phyloP scores from a whole-genome alignment of 2,797 vertebrate species.

The Arrhamphus sclerolepis region DNA sequence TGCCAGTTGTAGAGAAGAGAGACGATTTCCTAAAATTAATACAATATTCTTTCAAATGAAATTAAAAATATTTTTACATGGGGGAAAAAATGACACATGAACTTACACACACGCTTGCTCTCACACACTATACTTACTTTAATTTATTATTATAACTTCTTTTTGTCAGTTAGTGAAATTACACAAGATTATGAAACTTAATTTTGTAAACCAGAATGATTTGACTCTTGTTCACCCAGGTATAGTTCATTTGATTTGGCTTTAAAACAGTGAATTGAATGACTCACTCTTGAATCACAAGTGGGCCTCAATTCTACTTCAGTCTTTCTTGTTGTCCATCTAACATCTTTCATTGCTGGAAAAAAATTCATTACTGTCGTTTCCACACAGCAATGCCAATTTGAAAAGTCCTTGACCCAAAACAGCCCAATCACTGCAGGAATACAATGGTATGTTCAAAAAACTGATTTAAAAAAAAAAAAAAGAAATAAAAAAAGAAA shows the following conservation, averaged over 20 bases:
- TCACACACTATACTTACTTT: neutral
- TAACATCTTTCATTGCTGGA: slow-evolving; percentile 46
- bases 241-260: slow-evolving; percentile 38
- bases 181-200: slow-evolving; percentile 30
- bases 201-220: slow-evolving; percentile 41
- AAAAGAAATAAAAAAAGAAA: slow-evolving; percentile 18
- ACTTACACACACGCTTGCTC: neutral
- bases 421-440: slow-evolving; percentile 47
- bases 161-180: slow-evolving; percentile 37
- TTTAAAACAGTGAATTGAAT: slow-evolving; percentile 44
- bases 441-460: slow-evolving; percentile 46
- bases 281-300: slow-evolving; percentile 57
- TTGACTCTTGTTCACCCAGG: slow-evolving; percentile 35
- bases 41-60: too few species aligned
- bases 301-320: slow-evolving; percentile 57
- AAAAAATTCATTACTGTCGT: slow-evolving; percentile 57
- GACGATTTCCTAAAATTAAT: too few species aligned
- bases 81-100: too few species aligned
- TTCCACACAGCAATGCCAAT: slow-evolving; percentile 31
- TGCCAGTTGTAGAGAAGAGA: too few species aligned
- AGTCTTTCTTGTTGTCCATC: slow-evolving; percentile 54
- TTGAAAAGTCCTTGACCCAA: slow-evolving; percentile 60
- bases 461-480: slow-evolving; percentile 9
- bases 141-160: slow-evolving; percentile 14
- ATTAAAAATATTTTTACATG: too few species aligned